Evolutionary conservation across 2,888 invertebrate species (phyloP).

Genomic region (Drosophila mayaguana): DNA sequence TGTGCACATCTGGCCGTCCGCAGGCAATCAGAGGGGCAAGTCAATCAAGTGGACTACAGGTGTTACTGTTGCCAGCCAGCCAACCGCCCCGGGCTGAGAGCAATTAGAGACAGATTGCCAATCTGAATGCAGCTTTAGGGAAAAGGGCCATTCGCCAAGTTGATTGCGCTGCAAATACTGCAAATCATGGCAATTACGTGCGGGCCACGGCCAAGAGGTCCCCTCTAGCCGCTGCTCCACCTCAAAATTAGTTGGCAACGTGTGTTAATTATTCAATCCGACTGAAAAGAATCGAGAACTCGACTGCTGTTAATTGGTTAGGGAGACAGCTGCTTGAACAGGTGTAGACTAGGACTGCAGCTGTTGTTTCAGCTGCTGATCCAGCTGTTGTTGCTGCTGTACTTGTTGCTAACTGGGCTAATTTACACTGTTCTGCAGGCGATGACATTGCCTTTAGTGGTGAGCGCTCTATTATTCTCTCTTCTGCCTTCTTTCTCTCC

Average conservation of each 20-base stretch:
- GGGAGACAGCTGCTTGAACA: conserved; percentile 32
- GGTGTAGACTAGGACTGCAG: conserved; percentile 55
- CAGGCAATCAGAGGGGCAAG: conserved; percentile 28
- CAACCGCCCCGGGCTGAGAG: not conserved
- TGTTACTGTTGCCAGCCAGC: conserved; percentile 3
- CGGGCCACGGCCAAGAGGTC: conserved; percentile 32
- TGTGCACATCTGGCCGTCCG: conserved; percentile 54
- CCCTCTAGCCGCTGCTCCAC: not conserved
- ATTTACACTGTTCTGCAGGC: conserved; percentile 51
- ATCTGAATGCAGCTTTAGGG: conserved; percentile 30
- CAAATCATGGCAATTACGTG: conserved; percentile 67
- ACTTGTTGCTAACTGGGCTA: conserved; percentile 31
- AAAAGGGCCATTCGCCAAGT: conserved; percentile 46
- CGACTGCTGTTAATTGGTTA: conserved; percentile 12
- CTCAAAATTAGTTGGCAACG: conserved; percentile 55
- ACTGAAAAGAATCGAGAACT: conserved; percentile 21
- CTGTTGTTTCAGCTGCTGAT: conserved; percentile 27
- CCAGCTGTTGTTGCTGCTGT: conserved; percentile 12
- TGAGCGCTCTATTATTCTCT: not conserved
- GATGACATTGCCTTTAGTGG: not conserved
- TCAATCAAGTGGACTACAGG: conserved; percentile 2
- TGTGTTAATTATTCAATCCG: conserved; percentile 64
- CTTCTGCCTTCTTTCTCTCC: not conserved
- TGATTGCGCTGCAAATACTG: conserved; percentile 46
- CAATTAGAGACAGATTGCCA: conserved; percentile 38